A percentile compares a stretch with the other conserved stretches of the same genome.
Conservation (phyloP, 2,797 vertebrate genomes). For the Acanthiza pusilla region DNA sequence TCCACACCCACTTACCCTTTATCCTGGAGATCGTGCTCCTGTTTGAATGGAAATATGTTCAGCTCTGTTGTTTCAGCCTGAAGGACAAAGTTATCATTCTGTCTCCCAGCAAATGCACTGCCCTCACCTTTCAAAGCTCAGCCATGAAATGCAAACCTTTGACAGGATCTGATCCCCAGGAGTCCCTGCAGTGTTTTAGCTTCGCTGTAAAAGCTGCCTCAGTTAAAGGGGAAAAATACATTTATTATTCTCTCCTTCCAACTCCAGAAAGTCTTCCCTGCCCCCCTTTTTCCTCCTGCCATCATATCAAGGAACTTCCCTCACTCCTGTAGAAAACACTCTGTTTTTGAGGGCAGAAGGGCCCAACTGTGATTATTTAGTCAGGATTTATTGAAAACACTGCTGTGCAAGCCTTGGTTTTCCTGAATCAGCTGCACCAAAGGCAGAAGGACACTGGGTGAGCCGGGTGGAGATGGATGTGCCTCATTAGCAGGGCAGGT, state of each 20-base stretch:
- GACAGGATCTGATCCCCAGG: slow-evolving; percentile 3
- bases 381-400: background rate
- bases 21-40: background rate
- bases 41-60: background rate
- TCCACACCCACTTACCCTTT: background rate
- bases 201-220: background rate
- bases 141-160: slow-evolving; percentile 13
- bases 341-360: background rate
- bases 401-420: background rate
- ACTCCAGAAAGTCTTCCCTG: background rate
- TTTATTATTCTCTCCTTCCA: background rate
- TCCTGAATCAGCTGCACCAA: background rate
- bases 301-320: background rate
- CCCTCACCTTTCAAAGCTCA: slow-evolving; percentile 43
- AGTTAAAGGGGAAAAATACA: background rate
- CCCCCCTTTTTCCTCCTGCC: background rate
- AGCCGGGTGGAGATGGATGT: background rate
- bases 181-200: background rate
- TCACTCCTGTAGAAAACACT: background rate
- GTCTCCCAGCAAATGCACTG: background rate
- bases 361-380: background rate
- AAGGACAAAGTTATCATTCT: slow-evolving; percentile 31
- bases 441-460: background rate
- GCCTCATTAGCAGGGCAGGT: background rate
- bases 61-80: background rate